Base-by-base conservation (phyloP, 2,113 vertebrate species). In the Delphinapterus leucas region DNA sequence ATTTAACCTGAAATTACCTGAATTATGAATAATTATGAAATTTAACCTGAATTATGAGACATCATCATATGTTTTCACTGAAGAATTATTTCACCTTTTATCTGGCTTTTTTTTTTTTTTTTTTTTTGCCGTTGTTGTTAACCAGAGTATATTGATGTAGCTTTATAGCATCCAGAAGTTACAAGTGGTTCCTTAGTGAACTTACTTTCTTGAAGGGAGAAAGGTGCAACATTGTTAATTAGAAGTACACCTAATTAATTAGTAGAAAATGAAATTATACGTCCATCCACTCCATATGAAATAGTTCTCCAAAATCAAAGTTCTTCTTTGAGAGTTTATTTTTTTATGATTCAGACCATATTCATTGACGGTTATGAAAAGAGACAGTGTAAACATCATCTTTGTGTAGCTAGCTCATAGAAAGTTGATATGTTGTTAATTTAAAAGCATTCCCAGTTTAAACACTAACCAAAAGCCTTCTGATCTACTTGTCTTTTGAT, bases 391-490 rank as follows among this genome's bases (percentile, higher is more conserved):
- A 17, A 79, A 36, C 21, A 89, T 70, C 8, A 21, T 60, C 74
- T 90, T 96, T 93, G 17, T 70, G 31, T 44, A 47, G 80, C n/a
- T 85, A 63, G 41, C 95, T 93, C n/a, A 76, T 41, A 84, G 58
- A 87, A 88, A 95, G 25, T 71, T 55, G 38, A 94, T 53, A 97
- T 77, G 67, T 12, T 83, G 12, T 89, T 93, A 93, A 95, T 90
- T 94, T 95, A 61, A 94, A 97, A 95, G 58, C 21, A 58, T 36
- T 18, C 28, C 21, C 49, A 53, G 36, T 23, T 96, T 89, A 95
- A 97, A 95, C 33, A 88, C 58, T 92, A 82, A 82, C 89, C 86
- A 97, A 9, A 23, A 95, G 60, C 38, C 83, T 96, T 93, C 63
- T 92, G 89, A 93, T 96, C 84, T 44, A 55, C 41, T 60, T 76